These are phyloP conservation scores for Arctopsyche grandis DNA, from an alignment of 1,140 invertebrate species.

Conservation along the genomic window DNA sequence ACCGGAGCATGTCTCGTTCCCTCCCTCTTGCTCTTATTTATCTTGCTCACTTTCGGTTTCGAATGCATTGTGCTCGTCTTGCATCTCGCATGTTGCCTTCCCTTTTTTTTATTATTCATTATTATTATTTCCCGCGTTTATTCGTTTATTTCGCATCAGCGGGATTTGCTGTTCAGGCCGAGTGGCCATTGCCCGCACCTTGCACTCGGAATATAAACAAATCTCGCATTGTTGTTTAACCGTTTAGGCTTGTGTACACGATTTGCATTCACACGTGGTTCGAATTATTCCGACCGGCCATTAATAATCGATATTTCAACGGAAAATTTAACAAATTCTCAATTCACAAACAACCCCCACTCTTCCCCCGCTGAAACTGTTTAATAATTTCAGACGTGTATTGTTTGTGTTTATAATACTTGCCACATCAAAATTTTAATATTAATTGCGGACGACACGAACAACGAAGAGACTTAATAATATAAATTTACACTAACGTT, in stretches of 20 bases:
- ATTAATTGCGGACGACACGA: too few relatives aligned
- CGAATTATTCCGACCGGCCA: too few relatives aligned
- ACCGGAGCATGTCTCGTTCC: not conserved
- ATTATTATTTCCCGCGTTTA: not conserved
- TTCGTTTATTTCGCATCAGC: not conserved
- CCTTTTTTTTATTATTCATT: constrained; percentile 4
- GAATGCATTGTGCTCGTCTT: not conserved
- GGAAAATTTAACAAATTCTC: too few relatives aligned
- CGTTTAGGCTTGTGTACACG: too few relatives aligned
- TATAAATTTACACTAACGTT: not conserved
- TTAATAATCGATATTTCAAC: too few relatives aligned
- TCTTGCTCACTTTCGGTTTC: constrained; percentile 20
- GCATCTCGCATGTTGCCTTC: not conserved
- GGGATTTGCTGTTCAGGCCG: not conserved
- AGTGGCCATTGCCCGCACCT: constrained; percentile 1
- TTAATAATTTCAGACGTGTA: too few relatives aligned
- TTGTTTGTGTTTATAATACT: too few relatives aligned
- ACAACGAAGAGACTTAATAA: too few relatives aligned
- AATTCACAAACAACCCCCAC: too few relatives aligned
- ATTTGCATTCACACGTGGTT: too few relatives aligned
- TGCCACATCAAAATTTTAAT: too few relatives aligned
- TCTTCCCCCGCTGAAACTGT: too few relatives aligned
- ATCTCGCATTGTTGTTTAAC: not conserved
- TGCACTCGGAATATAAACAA: constrained; percentile 4
- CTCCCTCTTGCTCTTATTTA: not conserved